phyloP scores from a whole-genome alignment of 2,113 vertebrate species.

The Sturnira hondurensis region DNA sequence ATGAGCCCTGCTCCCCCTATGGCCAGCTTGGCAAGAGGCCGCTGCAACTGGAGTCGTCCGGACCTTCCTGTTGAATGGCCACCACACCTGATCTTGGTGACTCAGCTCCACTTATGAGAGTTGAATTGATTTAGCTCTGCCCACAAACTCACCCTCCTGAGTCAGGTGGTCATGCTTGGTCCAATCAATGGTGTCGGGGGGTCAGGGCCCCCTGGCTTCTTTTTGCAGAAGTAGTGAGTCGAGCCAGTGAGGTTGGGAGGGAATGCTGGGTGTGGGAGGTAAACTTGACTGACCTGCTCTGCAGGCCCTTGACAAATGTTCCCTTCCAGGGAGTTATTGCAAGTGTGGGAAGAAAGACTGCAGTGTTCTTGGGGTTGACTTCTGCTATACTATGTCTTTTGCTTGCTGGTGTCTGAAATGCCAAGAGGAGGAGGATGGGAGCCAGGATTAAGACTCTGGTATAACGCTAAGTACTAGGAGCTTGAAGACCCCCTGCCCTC shows the following conservation, averaged over 20 bases:
- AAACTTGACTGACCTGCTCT: not conserved
- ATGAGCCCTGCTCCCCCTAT: not conserved
- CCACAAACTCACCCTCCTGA: not conserved
- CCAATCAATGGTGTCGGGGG: not conserved
- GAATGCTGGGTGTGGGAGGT: not conserved
- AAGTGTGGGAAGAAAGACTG: not conserved
- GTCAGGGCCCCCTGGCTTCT: not conserved
- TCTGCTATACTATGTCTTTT: not conserved
- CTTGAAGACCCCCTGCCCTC: not conserved
- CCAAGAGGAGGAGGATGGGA: too few species aligned
- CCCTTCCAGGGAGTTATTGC: fast-evolving
- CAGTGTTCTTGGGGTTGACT: not conserved
- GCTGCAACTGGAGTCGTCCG: too few species aligned
- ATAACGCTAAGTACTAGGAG: not conserved
- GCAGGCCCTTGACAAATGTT: not conserved
- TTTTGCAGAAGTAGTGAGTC: not conserved
- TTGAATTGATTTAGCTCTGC: not conserved
- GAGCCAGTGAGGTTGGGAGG: not conserved
- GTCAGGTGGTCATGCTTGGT: not conserved
- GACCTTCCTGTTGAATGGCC: not conserved
- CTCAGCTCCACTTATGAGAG: not conserved
- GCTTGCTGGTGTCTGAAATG: not conserved
- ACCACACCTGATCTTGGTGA: not conserved
- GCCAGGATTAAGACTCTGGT: not conserved
- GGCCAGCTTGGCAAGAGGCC: not conserved